phyloP scores from a whole-genome alignment of 2,888 invertebrate genomes.

The Pachliopta kotzebuea region DNA sequence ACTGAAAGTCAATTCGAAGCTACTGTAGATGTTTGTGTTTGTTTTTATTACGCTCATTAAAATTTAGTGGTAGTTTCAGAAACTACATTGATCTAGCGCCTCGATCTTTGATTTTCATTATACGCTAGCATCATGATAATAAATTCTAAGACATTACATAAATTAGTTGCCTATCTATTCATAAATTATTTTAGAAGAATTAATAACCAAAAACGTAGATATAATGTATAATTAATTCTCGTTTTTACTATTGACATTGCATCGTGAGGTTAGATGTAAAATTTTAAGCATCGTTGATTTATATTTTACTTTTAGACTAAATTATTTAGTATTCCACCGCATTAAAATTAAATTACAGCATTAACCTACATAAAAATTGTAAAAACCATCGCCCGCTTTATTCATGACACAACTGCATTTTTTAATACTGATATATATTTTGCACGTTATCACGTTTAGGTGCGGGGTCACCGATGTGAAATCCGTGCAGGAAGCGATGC shows the following conservation, averaged over 20 bases:
- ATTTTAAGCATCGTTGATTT: neutral
- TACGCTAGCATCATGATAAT: neutral
- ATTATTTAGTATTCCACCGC: constrained; percentile 15
- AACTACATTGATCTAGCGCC: neutral
- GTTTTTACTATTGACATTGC: neutral
- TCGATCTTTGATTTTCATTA: neutral
- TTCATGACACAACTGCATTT: constrained; percentile 6
- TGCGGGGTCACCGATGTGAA: neutral
- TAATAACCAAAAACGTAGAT: neutral
- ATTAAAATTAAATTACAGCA: constrained; percentile 2
- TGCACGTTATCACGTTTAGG: neutral
- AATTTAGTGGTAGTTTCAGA: neutral
- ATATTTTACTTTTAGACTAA: neutral
- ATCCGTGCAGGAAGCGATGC: neutral
- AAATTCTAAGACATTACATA: neutral
- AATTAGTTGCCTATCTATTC: neutral
- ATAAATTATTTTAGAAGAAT: neutral
- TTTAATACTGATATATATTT: neutral
- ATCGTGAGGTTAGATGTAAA: neutral
- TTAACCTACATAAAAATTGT: constrained; percentile 21
- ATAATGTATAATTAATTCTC: neutral
- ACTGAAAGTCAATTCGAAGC: neutral
- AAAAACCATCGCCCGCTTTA: constrained; percentile 13
- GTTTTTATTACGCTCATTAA: neutral
- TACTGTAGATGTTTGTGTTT: neutral